Base-by-base conservation (phyloP, 2,113 vertebrate genomes). In the Thamnophis sirtalis region DNA sequence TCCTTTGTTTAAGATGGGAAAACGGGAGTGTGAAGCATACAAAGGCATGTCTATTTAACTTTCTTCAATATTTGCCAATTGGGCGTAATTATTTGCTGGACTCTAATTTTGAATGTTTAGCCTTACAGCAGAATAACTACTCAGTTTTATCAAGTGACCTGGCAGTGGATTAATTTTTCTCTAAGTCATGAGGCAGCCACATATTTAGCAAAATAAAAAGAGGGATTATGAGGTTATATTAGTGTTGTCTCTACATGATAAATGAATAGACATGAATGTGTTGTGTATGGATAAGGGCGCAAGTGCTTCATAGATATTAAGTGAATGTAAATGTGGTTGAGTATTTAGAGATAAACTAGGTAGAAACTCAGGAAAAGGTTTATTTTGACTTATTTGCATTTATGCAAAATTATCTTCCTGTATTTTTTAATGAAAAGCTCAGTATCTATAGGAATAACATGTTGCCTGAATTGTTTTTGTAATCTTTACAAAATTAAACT, bases 341-440 rank as follows among this genome's bases (percentile, higher is more conserved):
- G 10, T 4, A 50, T 91, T 43, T 19, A 88, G 51, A 0, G 3
- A 63, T 93, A 22, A 92, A 87, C 51, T 22, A 93, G 84, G 5
- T 93, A 89, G 92, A 92, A 88, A 94, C 84, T 96, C 60, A 85
- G 49, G 58, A 93, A 90, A 55, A 93, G 84, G 84, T 60, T 60
- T 58, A 90, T 91, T 9, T 95, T 88, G 50, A 33, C 53, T 91
- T 58, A n/a, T 49, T 60, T 89, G 73, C 49, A 28, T 92, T 92
- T 94, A 58, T 26, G 0, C 91, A 84, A 55, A 3, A 91, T 22
- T 58, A 43, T 24, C 33, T 3, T 0, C 13, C 21, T 86, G 63
- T 9, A 0, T 33, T 87, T 93, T 89, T 28, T 60, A 9, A 84
- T 92, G 60, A 51, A 48, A 94, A 63, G 9, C 28, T 55, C 33